These are phyloP conservation scores for Cordilura impudica DNA, from an alignment of 2,888 invertebrate genomes.

Conservation along the genomic window DNA sequence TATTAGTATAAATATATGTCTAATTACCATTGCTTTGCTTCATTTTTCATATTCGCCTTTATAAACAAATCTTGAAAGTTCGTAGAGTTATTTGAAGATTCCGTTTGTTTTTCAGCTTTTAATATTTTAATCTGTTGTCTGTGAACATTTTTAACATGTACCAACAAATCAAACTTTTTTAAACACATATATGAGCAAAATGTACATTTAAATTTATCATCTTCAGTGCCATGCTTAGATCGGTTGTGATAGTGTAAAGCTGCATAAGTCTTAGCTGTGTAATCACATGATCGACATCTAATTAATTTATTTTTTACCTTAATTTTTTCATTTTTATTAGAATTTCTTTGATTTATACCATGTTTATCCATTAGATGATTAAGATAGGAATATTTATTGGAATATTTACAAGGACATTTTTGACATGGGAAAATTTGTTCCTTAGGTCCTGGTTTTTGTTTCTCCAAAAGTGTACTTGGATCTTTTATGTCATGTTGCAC, in stretches of 20 bases:
- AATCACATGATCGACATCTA: slow-evolving; percentile 47
- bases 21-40: not conserved
- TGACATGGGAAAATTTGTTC: not conserved
- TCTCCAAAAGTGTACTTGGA: not conserved
- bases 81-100: not conserved
- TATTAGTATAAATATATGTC: not conserved
- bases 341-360: not conserved
- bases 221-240: slow-evolving; percentile 46
- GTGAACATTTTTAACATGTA: slow-evolving; percentile 44
- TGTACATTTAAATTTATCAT: slow-evolving; percentile 54
- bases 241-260: slow-evolving; percentile 51
- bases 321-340: not conserved
- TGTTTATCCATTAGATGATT: slow-evolving; percentile 41
- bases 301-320: slow-evolving; percentile 17
- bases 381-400: slow-evolving; percentile 20
- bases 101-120: not conserved
- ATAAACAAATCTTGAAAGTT: not conserved
- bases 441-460: not conserved
- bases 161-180: slow-evolving; percentile 41
- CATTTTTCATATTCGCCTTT: slow-evolving; percentile 11
- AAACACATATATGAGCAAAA: slow-evolving; percentile 34
- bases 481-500: slow-evolving; percentile 16
- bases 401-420: slow-evolving; percentile 28
- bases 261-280: slow-evolving; percentile 37
- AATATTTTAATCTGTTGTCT: slow-evolving; percentile 25